Conservation (phyloP, 2,888 invertebrate genomes). For the Cephalotes varians region DNA sequence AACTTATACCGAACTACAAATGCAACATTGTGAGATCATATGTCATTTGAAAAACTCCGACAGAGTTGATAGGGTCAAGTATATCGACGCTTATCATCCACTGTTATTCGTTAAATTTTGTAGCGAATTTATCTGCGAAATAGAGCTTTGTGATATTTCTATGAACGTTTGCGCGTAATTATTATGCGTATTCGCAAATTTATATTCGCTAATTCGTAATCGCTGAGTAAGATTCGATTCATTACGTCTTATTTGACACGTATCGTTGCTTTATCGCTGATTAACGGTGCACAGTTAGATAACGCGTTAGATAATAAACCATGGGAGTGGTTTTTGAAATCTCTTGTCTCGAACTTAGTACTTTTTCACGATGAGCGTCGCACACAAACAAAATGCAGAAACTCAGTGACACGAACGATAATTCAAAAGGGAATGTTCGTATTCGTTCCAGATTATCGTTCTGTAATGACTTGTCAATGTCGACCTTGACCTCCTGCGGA, state of each 20-base stretch:
- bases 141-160: conserved; percentile 1
- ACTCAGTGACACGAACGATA: background rate
- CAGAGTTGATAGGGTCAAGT: conserved; percentile 23
- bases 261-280: background rate
- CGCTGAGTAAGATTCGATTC: conserved; percentile 1
- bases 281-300: background rate
- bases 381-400: background rate
- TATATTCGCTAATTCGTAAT: conserved; percentile 25
- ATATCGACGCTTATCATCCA: conserved; percentile 15
- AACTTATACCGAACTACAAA: conserved; percentile 1
- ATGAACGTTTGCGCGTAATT: background rate
- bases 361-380: background rate
- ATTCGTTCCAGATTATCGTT: conserved; percentile 62
- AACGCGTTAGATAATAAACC: background rate
- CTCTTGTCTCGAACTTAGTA: background rate
- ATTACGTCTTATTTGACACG: background rate
- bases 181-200: background rate
- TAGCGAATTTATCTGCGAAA: background rate
- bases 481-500: conserved; percentile 72
- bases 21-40: background rate
- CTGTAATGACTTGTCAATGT: conserved; percentile 50
- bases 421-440: background rate
- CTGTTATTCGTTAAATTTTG: conserved; percentile 23
- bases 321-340: background rate
- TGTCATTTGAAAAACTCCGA: conserved; percentile 9